phyloP scores from a whole-genome alignment of 2,113 vertebrate genomes.

The Coptodon bakossiorum region DNA sequence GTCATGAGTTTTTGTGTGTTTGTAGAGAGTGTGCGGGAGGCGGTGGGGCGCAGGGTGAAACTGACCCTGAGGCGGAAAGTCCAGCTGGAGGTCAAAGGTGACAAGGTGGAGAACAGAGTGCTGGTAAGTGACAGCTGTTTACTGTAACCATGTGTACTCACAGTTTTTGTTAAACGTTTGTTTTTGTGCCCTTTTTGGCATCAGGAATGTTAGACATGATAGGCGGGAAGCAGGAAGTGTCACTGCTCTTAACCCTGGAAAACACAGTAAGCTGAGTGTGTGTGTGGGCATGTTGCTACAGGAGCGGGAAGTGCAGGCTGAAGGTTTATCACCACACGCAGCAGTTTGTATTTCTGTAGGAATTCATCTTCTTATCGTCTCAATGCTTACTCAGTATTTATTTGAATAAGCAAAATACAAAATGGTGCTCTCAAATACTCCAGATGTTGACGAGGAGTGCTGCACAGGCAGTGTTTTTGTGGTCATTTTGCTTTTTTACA shows the following conservation, averaged over 20 bases:
- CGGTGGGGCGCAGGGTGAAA: slow-evolving; percentile 84
- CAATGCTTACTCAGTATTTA: fast-evolving
- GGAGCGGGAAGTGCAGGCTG: background rate
- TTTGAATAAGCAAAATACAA: background rate
- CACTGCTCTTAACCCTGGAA: background rate
- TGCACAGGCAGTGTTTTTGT: background rate
- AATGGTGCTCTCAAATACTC: fast-evolving
- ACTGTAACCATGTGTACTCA: background rate
- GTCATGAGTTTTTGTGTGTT: background rate
- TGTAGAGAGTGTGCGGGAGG: slow-evolving; percentile 81
- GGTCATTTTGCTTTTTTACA: fast-evolving
- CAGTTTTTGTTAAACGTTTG: background rate
- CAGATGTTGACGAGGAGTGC: fast-evolving
- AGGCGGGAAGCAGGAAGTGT: background rate
- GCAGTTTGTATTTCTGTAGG: background rate
- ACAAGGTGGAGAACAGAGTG: slow-evolving; percentile 86
- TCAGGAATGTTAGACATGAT: background rate
- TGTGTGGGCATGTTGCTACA: background rate
- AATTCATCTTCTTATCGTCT: background rate
- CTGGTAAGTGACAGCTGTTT: slow-evolving; percentile 75
- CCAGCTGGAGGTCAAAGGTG: slow-evolving; percentile 88
- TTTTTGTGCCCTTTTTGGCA: background rate
- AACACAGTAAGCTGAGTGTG: background rate
- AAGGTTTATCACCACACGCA: background rate
- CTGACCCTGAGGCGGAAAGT: slow-evolving; percentile 84